Evolutionary conservation across 2,888 invertebrate genomes (phyloP).

Genomic region (Chrysolina oricalcia): DNA sequence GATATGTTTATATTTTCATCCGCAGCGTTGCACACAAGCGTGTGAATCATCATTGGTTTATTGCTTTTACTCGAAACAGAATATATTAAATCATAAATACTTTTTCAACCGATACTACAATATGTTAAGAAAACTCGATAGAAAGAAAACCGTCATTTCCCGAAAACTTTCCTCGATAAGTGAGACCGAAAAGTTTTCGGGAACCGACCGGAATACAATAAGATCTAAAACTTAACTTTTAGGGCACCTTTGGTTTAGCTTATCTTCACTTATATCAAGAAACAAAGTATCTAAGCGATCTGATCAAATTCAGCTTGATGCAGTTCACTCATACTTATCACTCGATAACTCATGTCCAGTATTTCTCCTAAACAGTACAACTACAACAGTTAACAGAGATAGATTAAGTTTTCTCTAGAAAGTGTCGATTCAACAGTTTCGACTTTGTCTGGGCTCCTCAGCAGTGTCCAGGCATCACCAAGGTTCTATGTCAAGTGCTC

Average conservation of each 20-base stretch:
- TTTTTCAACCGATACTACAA: constrained; percentile 59
- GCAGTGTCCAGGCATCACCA: constrained; percentile 70
- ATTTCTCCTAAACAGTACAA: constrained; percentile 66
- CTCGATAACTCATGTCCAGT: constrained; percentile 66
- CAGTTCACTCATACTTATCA: constrained; percentile 68
- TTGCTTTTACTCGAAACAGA: constrained; percentile 67
- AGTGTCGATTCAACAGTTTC: constrained; percentile 54
- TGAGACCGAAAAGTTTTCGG: constrained; percentile 29
- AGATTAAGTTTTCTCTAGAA: constrained; percentile 60
- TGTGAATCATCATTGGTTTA: constrained; percentile 66
- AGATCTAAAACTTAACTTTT: constrained; percentile 76
- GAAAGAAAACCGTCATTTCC: constrained; percentile 46
- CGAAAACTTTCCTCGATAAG: constrained; percentile 39
- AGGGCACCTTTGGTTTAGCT: constrained; percentile 93
- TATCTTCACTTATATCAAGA: constrained; percentile 73
- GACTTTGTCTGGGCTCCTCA: constrained; percentile 56
- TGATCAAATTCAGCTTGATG: constrained; percentile 56
- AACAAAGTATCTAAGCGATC: constrained; percentile 59
- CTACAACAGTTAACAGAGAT: constrained; percentile 70
- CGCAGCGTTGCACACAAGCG: constrained; percentile 56
- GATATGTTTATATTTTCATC: constrained; percentile 64
- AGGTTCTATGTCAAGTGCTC: constrained; percentile 81
- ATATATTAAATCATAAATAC: constrained; percentile 50
- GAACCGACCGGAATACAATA: constrained; percentile 44
- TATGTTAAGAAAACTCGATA: constrained; percentile 64